A percentile compares a stretch with the other conserved stretches of the same genome.
phyloP scores from a whole-genome alignment of 2,888 invertebrate species.

The Notodonta ziczac region DNA sequence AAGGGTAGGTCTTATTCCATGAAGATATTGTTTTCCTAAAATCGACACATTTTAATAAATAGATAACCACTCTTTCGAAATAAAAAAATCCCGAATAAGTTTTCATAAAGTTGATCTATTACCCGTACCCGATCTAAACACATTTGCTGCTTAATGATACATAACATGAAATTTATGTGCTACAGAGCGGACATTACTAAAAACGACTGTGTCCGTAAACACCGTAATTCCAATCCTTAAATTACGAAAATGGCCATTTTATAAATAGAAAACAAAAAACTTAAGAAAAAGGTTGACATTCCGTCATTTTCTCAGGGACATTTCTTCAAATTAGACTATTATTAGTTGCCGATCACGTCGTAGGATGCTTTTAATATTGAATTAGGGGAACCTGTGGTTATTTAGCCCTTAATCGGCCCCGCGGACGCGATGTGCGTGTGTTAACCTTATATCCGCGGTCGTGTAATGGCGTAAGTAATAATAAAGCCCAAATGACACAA shows the following conservation, averaged over 20 bases:
- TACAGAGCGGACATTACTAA: slow-evolving; percentile 53
- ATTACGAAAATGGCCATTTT: slow-evolving; percentile 67
- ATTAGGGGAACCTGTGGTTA: slow-evolving; percentile 83
- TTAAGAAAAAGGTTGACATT: slow-evolving; percentile 76
- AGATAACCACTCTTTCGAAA: too few species aligned
- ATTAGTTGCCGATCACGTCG: slow-evolving; percentile 82
- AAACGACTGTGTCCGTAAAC: slow-evolving; percentile 56
- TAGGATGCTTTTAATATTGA: slow-evolving; percentile 85
- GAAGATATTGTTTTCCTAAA: too few species aligned
- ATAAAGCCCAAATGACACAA: slow-evolving; percentile 84
- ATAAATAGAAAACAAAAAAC: slow-evolving; percentile 59
- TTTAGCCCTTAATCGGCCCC: slow-evolving; percentile 78
- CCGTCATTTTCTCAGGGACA: slow-evolving; percentile 83
- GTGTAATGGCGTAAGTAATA: slow-evolving; percentile 82
- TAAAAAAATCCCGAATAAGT: too few species aligned
- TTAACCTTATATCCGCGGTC: slow-evolving; percentile 80
- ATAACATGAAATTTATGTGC: slow-evolving; percentile 51
- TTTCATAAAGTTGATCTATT: background rate
- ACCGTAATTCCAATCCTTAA: slow-evolving; percentile 60
- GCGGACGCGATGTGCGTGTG: slow-evolving; percentile 70
- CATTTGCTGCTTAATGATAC: slow-evolving; percentile 41
- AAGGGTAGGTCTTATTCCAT: too few species aligned
- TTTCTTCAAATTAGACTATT: slow-evolving; percentile 82
- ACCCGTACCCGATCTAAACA: slow-evolving; percentile 22
- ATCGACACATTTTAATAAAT: too few species aligned